These are phyloP conservation scores for Hippocampus comes DNA, from an alignment of 2,113 vertebrate species.

Conservation along the genomic window DNA sequence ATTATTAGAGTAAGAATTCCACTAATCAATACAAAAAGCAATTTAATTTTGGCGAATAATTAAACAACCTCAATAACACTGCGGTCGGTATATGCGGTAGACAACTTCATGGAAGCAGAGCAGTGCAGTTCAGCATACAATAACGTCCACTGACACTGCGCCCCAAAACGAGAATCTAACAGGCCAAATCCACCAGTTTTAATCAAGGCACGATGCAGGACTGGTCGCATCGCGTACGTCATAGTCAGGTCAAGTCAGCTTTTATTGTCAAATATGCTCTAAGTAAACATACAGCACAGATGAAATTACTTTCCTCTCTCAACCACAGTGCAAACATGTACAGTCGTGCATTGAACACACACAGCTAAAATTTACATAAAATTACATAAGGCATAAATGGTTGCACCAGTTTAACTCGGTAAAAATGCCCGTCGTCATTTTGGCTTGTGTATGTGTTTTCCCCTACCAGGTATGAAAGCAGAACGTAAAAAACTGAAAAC, in stretches of 20 bases:
- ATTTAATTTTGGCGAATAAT: background rate
- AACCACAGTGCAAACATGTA: too few species aligned
- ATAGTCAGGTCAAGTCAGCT: background rate
- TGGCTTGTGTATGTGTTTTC: background rate
- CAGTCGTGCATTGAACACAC: too few species aligned
- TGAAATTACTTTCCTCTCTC: too few species aligned
- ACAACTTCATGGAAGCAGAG: background rate
- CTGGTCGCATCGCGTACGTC: background rate
- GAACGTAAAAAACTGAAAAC: background rate
- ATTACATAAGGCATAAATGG: too few species aligned
- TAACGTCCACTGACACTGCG: background rate
- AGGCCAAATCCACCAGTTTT: background rate
- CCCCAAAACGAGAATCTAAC: background rate
- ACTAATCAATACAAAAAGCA: background rate
- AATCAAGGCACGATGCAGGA: background rate
- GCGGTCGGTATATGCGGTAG: too few species aligned
- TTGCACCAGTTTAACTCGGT: background rate
- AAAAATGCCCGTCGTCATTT: too few species aligned
- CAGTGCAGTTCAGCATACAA: background rate
- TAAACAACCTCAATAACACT: background rate
- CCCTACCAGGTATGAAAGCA: conserved; percentile 16
- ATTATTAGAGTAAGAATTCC: background rate
- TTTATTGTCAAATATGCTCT: too few species aligned
- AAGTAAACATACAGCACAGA: too few species aligned
- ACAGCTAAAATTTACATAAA: too few species aligned